Conservation (phyloP, 2,113 vertebrate genomes). For the Sylvietta virens region DNA sequence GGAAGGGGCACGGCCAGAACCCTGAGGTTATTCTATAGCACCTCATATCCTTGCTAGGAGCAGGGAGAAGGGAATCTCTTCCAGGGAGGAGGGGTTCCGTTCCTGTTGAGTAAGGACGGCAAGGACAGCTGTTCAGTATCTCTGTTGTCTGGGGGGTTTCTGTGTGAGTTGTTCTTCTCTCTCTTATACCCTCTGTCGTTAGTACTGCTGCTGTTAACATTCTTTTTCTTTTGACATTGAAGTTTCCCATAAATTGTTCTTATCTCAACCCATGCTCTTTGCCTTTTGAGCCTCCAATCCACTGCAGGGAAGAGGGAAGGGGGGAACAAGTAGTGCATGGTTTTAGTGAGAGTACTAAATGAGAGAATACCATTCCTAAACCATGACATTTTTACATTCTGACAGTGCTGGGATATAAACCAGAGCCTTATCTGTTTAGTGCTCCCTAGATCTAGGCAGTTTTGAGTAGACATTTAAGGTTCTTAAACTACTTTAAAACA, state of each 20-base stretch:
- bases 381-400: background rate
- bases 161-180: background rate
- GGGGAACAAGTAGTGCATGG: background rate
- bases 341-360: background rate
- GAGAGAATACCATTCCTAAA: background rate
- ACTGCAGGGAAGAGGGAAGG: background rate
- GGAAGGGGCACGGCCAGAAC: accelerated
- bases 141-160: background rate
- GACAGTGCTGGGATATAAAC: background rate
- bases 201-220: background rate
- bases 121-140: background rate
- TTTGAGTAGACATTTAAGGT: background rate
- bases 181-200: background rate
- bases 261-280: background rate
- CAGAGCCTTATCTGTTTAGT: background rate
- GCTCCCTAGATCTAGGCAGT: background rate
- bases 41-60: background rate
- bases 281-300: background rate
- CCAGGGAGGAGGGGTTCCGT: background rate
- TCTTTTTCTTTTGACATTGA: background rate
- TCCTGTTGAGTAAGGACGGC: background rate
- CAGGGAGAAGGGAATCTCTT: background rate
- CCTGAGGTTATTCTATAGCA: background rate
- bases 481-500: background rate
- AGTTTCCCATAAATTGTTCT: background rate